These are phyloP conservation scores for Ladona fulva DNA, from an alignment of 1,140 invertebrate genomes.

Conservation along the genomic window DNA sequence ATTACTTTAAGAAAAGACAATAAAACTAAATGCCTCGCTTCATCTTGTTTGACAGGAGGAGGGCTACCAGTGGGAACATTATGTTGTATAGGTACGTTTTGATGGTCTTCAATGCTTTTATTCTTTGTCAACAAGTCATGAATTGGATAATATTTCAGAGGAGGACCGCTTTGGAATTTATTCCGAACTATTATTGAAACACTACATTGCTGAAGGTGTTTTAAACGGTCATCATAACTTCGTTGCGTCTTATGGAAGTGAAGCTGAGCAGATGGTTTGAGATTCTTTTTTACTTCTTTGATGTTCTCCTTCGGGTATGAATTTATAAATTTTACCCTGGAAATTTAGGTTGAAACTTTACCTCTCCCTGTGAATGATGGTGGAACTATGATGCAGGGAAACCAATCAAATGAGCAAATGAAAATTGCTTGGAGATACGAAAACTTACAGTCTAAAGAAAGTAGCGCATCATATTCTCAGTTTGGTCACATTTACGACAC, in stretches of 20 bases:
- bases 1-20: too few species aligned
- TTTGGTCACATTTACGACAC: background rate
- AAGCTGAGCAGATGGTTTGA: too few species aligned
- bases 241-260: background rate
- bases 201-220: background rate
- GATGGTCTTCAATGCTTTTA: background rate
- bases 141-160: background rate
- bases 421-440: background rate
- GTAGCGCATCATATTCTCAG: background rate
- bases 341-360: too few species aligned
- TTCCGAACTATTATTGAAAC: background rate
- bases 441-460: background rate
- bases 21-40: too few species aligned
- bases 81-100: background rate
- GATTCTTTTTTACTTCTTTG: too few species aligned
- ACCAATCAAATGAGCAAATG: background rate
- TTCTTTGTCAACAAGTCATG: background rate
- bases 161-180: background rate
- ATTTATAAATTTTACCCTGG: too few species aligned
- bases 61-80: background rate
- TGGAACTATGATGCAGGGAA: too few species aligned
- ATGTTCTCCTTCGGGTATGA: too few species aligned
- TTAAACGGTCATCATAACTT: background rate
- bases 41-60: background rate
- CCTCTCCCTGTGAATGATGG: too few species aligned